Conservation (phyloP, 2,797 vertebrate genomes). For the Smutsia gigantea region DNA sequence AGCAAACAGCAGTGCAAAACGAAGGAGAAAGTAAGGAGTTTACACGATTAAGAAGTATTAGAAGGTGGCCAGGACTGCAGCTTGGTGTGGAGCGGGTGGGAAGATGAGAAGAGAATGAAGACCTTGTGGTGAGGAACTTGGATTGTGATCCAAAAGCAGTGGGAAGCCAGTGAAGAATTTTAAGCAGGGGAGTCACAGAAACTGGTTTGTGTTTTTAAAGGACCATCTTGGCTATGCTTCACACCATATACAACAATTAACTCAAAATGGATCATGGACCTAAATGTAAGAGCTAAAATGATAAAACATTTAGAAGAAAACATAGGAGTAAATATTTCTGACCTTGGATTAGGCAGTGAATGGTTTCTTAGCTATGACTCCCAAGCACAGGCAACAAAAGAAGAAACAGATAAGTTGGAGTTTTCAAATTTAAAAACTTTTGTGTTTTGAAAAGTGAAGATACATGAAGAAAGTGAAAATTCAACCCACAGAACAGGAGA, state of each 20-base stretch:
- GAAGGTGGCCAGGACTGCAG: background rate
- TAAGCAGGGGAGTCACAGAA: background rate
- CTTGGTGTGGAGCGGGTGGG: accelerated
- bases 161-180: background rate
- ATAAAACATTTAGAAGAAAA: slow-evolving; percentile 15
- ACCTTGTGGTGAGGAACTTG: background rate
- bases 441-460: no score
- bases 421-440: slow-evolving; percentile 22
- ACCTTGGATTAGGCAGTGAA: background rate
- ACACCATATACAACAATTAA: background rate
- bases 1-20: no score
- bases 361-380: background rate
- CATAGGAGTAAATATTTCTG: background rate
- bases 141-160: background rate
- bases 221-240: background rate
- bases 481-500: background rate
- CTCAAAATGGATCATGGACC: background rate
- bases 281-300: background rate
- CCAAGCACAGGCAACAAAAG: background rate
- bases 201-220: slow-evolving; percentile 2
- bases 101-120: background rate
- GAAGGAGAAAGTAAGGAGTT: background rate
- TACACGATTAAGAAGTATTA: background rate
- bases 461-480: background rate
- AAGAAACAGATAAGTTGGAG: background rate